Evolutionary conservation across 2,888 invertebrate genomes (phyloP).

Genomic region (Cephus runcator): DNA sequence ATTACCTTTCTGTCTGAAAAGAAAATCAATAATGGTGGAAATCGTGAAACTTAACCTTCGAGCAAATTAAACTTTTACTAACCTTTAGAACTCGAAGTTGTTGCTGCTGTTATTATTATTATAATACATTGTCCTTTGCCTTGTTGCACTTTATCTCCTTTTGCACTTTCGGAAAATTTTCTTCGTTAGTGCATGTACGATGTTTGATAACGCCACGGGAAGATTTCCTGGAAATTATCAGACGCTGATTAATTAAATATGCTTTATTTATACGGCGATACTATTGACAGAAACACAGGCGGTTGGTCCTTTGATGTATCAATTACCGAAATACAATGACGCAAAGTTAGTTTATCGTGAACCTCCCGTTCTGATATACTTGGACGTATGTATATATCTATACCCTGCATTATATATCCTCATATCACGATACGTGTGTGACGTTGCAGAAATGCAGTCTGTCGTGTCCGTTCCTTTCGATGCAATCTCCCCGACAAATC

Average conservation of each 20-base stretch:
- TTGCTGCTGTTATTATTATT: neutral
- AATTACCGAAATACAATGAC: constrained; percentile 34
- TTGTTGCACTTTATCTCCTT: neutral
- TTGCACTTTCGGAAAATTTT: neutral
- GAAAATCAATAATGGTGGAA: neutral
- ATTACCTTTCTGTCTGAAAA: neutral
- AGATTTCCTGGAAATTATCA: neutral
- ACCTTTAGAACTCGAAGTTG: neutral
- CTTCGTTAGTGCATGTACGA: neutral
- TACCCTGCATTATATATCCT: neutral
- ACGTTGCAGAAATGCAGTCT: neutral
- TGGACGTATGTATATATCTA: neutral
- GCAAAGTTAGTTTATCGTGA: neutral
- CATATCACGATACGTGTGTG: neutral
- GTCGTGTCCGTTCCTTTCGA: neutral
- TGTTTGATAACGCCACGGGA: neutral
- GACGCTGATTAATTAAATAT: neutral
- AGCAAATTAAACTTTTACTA: neutral
- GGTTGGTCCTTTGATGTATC: constrained; percentile 41
- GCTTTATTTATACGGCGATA: constrained; percentile 5
- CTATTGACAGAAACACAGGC: constrained; percentile 9
- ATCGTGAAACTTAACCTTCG: neutral
- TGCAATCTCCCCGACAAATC: neutral
- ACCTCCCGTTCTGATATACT: neutral
- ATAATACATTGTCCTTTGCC: neutral